phyloP scores from a whole-genome alignment of 2,888 invertebrate genomes.

The Ametastegia equiseti region DNA sequence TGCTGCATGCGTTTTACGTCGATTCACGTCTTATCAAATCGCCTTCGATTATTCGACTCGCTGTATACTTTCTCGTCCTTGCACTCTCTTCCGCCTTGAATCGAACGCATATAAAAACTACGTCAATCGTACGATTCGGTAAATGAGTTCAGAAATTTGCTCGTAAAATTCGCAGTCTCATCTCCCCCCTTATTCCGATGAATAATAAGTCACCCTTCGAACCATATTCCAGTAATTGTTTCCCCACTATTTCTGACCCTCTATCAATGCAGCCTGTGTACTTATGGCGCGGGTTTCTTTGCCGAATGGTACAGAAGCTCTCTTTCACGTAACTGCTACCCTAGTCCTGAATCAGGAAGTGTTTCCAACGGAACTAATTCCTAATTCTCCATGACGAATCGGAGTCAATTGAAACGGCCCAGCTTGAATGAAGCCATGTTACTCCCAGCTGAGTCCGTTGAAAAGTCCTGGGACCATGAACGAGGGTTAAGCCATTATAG shows the following conservation, averaged over 20 bases:
- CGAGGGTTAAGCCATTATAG: neutral
- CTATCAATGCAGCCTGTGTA: no score
- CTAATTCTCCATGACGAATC: constrained; percentile 24
- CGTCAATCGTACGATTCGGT: neutral
- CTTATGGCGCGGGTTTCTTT: neutral
- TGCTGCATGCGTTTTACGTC: neutral
- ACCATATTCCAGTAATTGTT: neutral
- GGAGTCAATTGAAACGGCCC: constrained; percentile 9
- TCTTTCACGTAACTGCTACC: constrained; percentile 39
- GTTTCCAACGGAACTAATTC: constrained; percentile 39
- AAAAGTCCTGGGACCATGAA: neutral
- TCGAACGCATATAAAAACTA: neutral
- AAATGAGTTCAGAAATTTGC: neutral
- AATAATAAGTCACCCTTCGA: neutral
- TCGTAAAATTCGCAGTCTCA: neutral
- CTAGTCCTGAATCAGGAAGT: constrained; percentile 33
- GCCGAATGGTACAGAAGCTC: neutral
- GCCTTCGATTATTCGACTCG: constrained; percentile 26
- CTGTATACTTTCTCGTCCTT: constrained; percentile 20
- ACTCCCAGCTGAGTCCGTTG: neutral
- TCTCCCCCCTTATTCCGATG: neutral
- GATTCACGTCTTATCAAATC: constrained; percentile 32
- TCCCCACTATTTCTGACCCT: neutral
- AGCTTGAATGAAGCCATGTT: neutral
- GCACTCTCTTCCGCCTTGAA: constrained; percentile 29